Evolutionary conservation across 2,888 invertebrate species (phyloP), one percentile per base, ranked within the genome.

Genomic region (Gymnosoma rotundatum): DNA sequence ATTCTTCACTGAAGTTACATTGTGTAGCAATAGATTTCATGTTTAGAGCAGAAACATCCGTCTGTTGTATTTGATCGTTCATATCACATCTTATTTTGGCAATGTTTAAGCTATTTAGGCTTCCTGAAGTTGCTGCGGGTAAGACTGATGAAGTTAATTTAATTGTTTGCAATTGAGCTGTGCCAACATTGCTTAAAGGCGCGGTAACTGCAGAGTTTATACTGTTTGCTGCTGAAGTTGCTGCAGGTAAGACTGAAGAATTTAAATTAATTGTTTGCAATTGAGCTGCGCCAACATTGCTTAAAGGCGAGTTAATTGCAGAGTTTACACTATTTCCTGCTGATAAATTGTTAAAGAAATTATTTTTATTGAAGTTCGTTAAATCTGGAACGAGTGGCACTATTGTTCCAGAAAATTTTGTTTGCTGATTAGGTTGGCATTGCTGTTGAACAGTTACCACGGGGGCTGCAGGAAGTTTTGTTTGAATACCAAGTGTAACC

Each of bases 21-120:
- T 90, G 89, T 12, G 88, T 76, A 6, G 78, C 88, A n/a, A 87
- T 45, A 20, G 88, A 73, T 16, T 48, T 61, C 4, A 12, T 18
- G 32, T 42, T 72, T n/a, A 54, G 36, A 9, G 5, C 1, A 2
- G 56, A 21, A 14, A 25, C 10, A 0, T 78, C 75, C 0, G 86
- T 86, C 64, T 87, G 87, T 20, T 76, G 78, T 12, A 36, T 61
- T 66, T 85, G 78, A 63, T 87, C 66, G 8, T 2, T 63, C 12
- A 83, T 78, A 66, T 72, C 42, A 9, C 48, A 61, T 20, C 32
- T 64, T 9, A 21, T 38, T n/a, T 8, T 20, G 10, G 56, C 18
- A n/a, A n/a, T 32, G n/a, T 45, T 78, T 45, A 52, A 38, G n/a
- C 1, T 8, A 60, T n/a, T 58, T 42, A 20, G 0, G 8, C 4